Percentiles rank a stretch among this genome's conserved stretches.
phyloP scores from a whole-genome alignment of 2,113 vertebrate species.

The Serilophus lunatus region DNA sequence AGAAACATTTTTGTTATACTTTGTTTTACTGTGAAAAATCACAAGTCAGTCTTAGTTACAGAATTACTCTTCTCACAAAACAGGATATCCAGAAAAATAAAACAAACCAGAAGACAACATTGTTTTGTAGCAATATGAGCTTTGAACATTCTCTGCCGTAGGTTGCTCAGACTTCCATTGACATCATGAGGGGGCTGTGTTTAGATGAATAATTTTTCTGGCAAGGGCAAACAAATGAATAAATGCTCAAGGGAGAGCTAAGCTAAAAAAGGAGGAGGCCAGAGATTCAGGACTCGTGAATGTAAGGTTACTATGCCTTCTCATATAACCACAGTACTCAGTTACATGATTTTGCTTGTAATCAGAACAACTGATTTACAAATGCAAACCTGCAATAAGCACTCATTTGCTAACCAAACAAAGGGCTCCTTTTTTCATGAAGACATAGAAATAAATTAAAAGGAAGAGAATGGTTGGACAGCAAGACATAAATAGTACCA shows the following conservation, averaged over 20 bases:
- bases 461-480: not conserved
- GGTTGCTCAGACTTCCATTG: slow-evolving; percentile 59
- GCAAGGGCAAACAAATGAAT: slow-evolving; percentile 63
- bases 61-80: not conserved
- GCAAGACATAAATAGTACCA: not conserved
- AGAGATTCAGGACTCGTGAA: not conserved
- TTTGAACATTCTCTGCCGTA: slow-evolving; percentile 51
- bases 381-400: not conserved
- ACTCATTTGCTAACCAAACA: not conserved
- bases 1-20: slow-evolving; percentile 46
- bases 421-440: not conserved
- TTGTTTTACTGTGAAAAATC: slow-evolving; percentile 48
- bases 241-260: slow-evolving; percentile 54
- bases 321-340: not conserved
- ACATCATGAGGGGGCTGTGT: slow-evolving; percentile 18
- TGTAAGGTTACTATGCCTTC: slow-evolving; percentile 17
- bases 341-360: not conserved
- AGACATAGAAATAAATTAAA: not conserved
- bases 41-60: slow-evolving; percentile 53
- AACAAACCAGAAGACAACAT: slow-evolving; percentile 18
- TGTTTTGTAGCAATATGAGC: slow-evolving; percentile 21
- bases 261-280: not conserved
- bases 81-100: slow-evolving; percentile 12
- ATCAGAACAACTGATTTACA: not conserved
- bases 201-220: slow-evolving; percentile 61